A percentile compares a stretch with the other conserved stretches of the same genome.
Evolutionary conservation across 1,140 invertebrate genomes (phyloP).

Genomic region (Caenorhabditis tropicalis): DNA sequence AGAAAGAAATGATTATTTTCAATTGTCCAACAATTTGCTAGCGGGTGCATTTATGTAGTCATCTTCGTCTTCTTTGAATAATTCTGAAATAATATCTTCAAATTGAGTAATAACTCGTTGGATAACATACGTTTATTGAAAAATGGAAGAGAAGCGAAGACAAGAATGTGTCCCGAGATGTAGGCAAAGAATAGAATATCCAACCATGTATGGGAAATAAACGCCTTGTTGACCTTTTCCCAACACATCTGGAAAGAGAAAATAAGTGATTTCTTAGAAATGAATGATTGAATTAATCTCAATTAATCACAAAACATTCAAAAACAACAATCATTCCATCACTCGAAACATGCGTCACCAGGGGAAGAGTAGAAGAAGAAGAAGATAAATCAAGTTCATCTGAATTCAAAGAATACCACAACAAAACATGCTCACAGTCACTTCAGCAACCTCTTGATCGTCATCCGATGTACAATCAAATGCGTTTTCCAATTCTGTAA

Average conservation of each 20-base stretch:
- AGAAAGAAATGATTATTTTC: not conserved
- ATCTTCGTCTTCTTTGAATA: slow-evolving; percentile 31
- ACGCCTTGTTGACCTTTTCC: slow-evolving; percentile 48
- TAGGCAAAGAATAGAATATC: slow-evolving; percentile 47
- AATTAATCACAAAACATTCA: not conserved
- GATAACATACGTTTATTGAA: slow-evolving; percentile 50
- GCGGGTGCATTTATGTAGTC: not conserved
- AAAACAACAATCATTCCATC: slow-evolving; percentile 28
- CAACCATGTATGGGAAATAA: slow-evolving; percentile 46
- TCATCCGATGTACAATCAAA: slow-evolving; percentile 47
- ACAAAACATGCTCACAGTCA: slow-evolving; percentile 46
- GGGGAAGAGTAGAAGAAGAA: not conserved
- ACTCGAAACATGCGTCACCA: slow-evolving; percentile 11
- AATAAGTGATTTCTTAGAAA: no score
- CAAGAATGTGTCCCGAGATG: slow-evolving; percentile 36
- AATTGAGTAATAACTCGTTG: no score
- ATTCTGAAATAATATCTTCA: not conserved
- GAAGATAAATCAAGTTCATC: not conserved
- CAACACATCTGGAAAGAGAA: slow-evolving; percentile 52
- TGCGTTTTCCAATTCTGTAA: slow-evolving; percentile 46
- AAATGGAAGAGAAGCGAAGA: slow-evolving; percentile 44
- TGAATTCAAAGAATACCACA: slow-evolving; percentile 26
- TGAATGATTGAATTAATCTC: not conserved
- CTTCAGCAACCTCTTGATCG: slow-evolving; percentile 49
- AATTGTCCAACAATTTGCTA: not conserved